These are phyloP conservation scores for Brachypteracias leptosomus DNA, from an alignment of 2,113 vertebrate genomes.

Conservation along the genomic window DNA sequence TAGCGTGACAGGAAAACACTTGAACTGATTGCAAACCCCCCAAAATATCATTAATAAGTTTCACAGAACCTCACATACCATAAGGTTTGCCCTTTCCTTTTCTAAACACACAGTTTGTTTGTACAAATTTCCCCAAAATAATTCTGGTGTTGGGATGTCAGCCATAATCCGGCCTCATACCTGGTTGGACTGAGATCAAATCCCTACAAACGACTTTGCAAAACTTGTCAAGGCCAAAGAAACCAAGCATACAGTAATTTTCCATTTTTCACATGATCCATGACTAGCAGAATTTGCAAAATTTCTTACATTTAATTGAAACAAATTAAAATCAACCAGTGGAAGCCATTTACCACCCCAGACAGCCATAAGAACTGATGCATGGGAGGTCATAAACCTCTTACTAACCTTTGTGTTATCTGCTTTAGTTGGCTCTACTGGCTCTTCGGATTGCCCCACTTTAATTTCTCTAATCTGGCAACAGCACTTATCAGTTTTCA, in stretches of 20 bases:
- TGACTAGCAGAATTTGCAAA: not conserved
- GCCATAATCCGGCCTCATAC: not conserved
- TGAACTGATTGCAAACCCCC: accelerated
- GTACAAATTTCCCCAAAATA: conserved; percentile 20
- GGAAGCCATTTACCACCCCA: not conserved
- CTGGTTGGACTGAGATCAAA: not conserved
- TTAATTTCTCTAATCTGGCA: not conserved
- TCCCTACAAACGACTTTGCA: not conserved
- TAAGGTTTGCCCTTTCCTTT: not conserved
- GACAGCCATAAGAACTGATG: not conserved
- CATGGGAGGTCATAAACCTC: not conserved
- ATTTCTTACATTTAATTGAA: not conserved
- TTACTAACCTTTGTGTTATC: not conserved
- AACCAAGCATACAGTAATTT: conserved; percentile 5
- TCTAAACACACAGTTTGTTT: not conserved
- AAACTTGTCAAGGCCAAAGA: not conserved
- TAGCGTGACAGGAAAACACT: not conserved
- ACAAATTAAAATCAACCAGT: not conserved
- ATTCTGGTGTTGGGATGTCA: conserved; percentile 6
- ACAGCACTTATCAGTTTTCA: not conserved
- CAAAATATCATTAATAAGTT: not conserved
- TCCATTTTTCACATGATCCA: not conserved
- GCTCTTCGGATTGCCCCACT: not conserved
- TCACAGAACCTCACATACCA: conserved; percentile 5
- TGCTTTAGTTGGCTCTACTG: not conserved